Conservation (phyloP, 2,113 vertebrate genomes). For the Donacobius atricapilla region DNA sequence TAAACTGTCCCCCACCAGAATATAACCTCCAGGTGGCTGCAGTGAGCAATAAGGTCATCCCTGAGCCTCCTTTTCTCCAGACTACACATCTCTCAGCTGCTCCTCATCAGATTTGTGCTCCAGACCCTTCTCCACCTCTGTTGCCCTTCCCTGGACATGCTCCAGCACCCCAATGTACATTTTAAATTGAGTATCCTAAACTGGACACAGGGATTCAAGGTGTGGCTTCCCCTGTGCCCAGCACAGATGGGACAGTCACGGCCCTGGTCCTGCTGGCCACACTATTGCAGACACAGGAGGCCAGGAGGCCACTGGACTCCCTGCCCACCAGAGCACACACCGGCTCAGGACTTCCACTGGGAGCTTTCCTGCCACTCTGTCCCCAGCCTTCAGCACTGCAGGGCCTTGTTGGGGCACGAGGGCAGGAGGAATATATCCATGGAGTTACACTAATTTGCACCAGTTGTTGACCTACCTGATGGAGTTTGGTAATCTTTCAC, state of each 20-base stretch:
- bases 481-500: background rate
- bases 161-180: background rate
- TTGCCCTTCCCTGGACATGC: background rate
- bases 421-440: background rate
- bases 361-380: background rate
- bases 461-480: background rate
- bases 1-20: fast-evolving
- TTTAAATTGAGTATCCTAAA: background rate
- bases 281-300: fast-evolving
- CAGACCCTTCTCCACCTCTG: background rate
- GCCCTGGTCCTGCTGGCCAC: background rate
- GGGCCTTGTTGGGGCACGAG: fast-evolving
- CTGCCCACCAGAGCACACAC: fast-evolving
- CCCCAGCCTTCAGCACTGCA: background rate
- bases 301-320: fast-evolving
- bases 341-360: background rate
- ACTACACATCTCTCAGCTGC: background rate
- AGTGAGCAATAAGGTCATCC: background rate
- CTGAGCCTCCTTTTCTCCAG: background rate
- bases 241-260: background rate
- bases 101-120: background rate
- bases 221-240: background rate
- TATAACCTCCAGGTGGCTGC: background rate
- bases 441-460: background rate
- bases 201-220: fast-evolving